A percentile compares a stretch with the other conserved stretches of the same genome.
These are phyloP conservation scores for Xerus inauris DNA, from an alignment of 2,113 vertebrate genomes.

Conservation along the genomic window DNA sequence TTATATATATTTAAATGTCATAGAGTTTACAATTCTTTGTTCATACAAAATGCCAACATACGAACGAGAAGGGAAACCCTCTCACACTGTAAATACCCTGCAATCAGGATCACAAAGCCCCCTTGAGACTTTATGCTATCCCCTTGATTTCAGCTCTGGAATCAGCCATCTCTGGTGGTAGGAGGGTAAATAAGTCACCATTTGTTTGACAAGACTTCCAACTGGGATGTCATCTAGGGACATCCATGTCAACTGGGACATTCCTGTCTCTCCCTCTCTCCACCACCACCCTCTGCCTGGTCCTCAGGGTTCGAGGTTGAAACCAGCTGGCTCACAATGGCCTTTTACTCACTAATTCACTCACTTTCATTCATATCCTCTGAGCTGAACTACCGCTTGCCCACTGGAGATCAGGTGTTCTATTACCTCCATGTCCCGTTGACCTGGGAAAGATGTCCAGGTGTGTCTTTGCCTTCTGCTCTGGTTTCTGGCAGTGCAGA, in stretches of 20 bases:
- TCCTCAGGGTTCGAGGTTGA: background rate
- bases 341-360: background rate
- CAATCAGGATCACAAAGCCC: background rate
- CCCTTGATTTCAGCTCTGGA: background rate
- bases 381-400: background rate
- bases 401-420: too few species aligned
- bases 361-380: background rate
- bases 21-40: background rate
- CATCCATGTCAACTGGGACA: background rate
- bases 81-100: background rate
- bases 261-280: background rate
- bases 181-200: background rate
- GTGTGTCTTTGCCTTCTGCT: background rate
- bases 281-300: background rate
- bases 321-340: background rate
- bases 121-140: background rate
- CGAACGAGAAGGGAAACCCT: constrained; percentile 33
- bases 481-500: background rate
- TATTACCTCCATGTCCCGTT: background rate
- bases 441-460: background rate
- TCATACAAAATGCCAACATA: background rate
- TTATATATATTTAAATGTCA: background rate
- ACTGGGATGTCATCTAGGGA: constrained; percentile 13
- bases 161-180: background rate
- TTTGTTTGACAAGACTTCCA: constrained; percentile 48